Evolutionary conservation across 1,140 invertebrate species (phyloP).

Genomic region (Lasioglossum baleicum): DNA sequence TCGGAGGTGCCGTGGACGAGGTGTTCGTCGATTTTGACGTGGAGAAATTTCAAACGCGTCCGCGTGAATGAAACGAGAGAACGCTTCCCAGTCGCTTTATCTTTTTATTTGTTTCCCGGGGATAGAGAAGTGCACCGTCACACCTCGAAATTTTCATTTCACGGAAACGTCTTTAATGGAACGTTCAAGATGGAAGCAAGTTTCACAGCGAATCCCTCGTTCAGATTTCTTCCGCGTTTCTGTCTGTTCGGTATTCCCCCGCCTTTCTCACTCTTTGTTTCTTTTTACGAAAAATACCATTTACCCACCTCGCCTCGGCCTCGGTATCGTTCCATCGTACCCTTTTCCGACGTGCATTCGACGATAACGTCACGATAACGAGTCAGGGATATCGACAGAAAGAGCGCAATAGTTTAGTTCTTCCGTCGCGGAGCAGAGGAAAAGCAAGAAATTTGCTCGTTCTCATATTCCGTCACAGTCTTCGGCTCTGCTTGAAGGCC

Average conservation of each 20-base stretch:
- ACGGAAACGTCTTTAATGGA: background rate
- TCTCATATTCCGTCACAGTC: background rate
- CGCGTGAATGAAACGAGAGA: background rate
- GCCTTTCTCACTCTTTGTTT: background rate
- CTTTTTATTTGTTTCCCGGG: background rate
- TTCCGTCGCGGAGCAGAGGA: background rate
- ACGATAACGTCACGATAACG: slow-evolving; percentile 28
- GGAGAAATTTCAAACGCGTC: too few species aligned
- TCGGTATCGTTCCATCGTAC: slow-evolving; percentile 11
- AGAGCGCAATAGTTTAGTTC: background rate
- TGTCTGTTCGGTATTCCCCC: background rate
- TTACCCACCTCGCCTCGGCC: slow-evolving; percentile 8
- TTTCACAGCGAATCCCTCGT: background rate
- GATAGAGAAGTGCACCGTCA: background rate
- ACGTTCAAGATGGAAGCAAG: background rate
- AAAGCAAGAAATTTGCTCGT: background rate
- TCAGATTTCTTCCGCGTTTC: slow-evolving; percentile 21
- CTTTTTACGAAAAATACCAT: slow-evolving; percentile 22
- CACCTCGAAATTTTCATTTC: background rate
- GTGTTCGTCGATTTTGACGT: too few species aligned
- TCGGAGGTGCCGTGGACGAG: too few species aligned
- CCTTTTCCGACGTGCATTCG: slow-evolving; percentile 8
- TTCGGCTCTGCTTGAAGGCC: background rate
- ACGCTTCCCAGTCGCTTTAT: background rate
- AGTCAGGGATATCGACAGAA: slow-evolving; percentile 20